Base-by-base conservation (phyloP, 2,888 invertebrate genomes). In the Keiferia lycopersicella region DNA sequence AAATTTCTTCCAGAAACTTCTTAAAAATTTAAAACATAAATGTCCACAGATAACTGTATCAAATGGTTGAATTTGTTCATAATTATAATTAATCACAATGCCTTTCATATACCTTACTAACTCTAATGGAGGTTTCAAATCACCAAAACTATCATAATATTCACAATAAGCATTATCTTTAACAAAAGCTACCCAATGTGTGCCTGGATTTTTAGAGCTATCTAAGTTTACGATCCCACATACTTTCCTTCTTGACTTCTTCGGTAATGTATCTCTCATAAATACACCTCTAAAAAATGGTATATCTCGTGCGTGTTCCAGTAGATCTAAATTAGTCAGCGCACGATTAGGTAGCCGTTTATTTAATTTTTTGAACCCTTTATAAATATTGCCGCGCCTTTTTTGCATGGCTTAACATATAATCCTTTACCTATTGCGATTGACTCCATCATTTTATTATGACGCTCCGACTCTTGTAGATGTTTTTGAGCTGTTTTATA, bases 81-180 rank as follows among this genome's bases (percentile, higher is more conserved):
- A 65, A 41, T 65, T 63, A 26, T 65, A 66, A 41, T 8, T 12
- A 18, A 64, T 41, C 26, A 50, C 26, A 45, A 26, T 57, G 7
- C 38, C 50, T 26, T 26, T 26, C 14, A 65, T 14, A 62, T 65
- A 65, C 8, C 59, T 39, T 8, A 65, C 12, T 18, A 65, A 57
- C 69, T 80, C 77, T 58, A 56, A 14, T 0, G 78, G 76, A 10
- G 79, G 80, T 61, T 69, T 68, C 16, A 80, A 66, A 67, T 82
- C 74, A 2, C 81, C 81, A 68, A 78, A 83, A 62, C 78, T 79
- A 64, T 83, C 80, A 70, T 77, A 84, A 68, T 83, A 84, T 51
- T 71, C 66, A 38, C 77, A 70, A 41, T 71, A 38, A 58, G 74
- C 65, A 34, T 67, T 66, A 8, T 69, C 63, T 72, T 82, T 81